Base-by-base conservation (phyloP, 2,113 vertebrate species). In the Chionodraco myersi region DNA sequence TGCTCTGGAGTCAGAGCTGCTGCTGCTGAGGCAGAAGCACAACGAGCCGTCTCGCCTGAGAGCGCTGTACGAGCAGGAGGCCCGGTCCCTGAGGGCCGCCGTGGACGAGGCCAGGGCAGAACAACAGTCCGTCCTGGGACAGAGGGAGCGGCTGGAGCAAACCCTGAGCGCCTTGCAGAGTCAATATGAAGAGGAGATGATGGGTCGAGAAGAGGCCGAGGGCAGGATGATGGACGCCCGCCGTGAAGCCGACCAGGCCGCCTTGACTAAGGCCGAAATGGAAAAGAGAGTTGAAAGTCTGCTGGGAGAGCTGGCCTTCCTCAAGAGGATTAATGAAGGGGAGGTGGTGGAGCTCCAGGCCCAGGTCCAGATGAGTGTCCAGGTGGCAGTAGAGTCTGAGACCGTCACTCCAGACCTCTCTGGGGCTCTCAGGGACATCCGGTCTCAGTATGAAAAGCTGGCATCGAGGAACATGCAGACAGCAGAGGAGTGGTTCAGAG, bases 31-130 rank as follows among this genome's bases (percentile, higher is more conserved):
- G 77, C 94, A 94, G 77, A 92, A 96, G 18, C 96, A 98, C 92
- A 86, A 90, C 1, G 96, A 98, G 77, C 97, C 97, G 0, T 97
- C 96, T 79, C 95, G 96, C 14, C 91, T 96, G 79, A 88, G 89
- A 79, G 87, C 36, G 4, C 47, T 91, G 16, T 93, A 93, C 0
- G 83, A 77, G 84, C 94, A 92, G 36, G 94, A 95, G 82, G 91
- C 92, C 70, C 91, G 94, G 1, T 62, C 91, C 54, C 86, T 93
- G 63, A 94, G 93, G 34, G 93, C 94, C 1, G 95, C 95, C 1
- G 91, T 94, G 48, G 93, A 93, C 5, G 93, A 95, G 80, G 95
- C 94, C 67, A 92, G 90, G 57, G 91, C 90, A 49, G 94, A 95
- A 2, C 92, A 94, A 13, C 93, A 95, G 72, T 91, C 90, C 6